phyloP scores from a whole-genome alignment of 2,797 vertebrate genomes.

The Caiman crocodilus region DNA sequence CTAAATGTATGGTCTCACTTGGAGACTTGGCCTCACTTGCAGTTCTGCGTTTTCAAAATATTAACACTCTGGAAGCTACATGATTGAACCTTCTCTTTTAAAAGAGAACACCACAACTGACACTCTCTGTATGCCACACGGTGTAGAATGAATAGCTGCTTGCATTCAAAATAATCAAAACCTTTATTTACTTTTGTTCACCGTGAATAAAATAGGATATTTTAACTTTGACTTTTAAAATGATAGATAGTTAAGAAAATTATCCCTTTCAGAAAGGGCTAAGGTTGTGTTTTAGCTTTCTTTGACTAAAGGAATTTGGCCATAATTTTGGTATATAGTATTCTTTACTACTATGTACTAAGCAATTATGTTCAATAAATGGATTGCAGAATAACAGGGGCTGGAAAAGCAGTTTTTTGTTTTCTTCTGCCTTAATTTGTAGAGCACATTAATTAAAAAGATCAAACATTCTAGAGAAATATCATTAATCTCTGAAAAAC shows the following conservation, averaged over 20 bases:
- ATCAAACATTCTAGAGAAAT: background rate
- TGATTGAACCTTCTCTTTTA: background rate
- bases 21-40: background rate
- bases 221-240: background rate
- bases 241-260: background rate
- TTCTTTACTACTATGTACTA: background rate
- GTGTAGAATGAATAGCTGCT: background rate
- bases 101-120: background rate
- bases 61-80: background rate
- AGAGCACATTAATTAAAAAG: background rate
- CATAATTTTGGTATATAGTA: background rate
- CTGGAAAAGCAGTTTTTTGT: background rate
- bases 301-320: background rate
- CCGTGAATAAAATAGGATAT: background rate
- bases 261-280: accelerated
- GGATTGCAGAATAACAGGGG: background rate
- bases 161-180: background rate
- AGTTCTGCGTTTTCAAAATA: background rate
- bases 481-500: background rate
- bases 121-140: background rate
- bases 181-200: background rate
- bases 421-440: background rate
- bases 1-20: constrained; percentile 12
- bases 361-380: background rate
- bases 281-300: background rate